Percentiles rank a stretch among this genome's conserved stretches.
These are phyloP conservation scores for Echinometra lucunter DNA, from an alignment of 53 echinoderm and acorn worm genomes.

Conservation along the genomic window DNA sequence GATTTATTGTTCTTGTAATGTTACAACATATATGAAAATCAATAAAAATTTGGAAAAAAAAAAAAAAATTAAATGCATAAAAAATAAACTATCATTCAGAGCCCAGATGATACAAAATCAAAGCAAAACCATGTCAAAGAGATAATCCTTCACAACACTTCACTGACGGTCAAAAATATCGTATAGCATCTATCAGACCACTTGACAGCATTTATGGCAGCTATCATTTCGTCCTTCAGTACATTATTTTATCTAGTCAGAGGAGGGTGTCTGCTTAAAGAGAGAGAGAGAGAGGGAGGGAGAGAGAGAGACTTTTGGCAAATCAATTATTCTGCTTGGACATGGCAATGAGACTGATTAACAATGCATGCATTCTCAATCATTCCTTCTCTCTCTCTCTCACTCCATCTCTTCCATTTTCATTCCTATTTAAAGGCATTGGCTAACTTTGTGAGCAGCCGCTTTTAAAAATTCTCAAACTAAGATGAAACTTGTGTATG, in stretches of 20 bases:
- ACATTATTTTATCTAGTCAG: neutral
- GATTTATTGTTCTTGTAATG: too few relatives aligned
- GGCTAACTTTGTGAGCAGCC: too few relatives aligned
- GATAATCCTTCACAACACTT: neutral
- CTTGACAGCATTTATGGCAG: neutral
- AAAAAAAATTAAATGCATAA: neutral
- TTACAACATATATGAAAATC: too few relatives aligned
- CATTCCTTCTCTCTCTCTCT: neutral
- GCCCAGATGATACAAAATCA: too few relatives aligned
- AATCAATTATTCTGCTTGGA: neutral
- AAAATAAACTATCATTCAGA: neutral
- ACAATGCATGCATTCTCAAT: neutral
- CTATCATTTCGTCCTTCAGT: constrained; percentile 3
- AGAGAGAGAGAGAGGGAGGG: too few relatives aligned
- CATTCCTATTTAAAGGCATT: too few relatives aligned
- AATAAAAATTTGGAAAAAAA: neutral
- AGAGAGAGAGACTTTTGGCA: neutral
- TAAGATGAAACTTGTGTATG: too few relatives aligned
- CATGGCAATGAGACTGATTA: neutral
- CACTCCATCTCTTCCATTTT: too few relatives aligned
- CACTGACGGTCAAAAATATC: neutral
- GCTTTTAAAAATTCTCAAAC: too few relatives aligned
- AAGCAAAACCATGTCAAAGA: too few relatives aligned
- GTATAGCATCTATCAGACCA: neutral
- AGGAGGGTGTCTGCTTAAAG: neutral